These are phyloP conservation scores for Pristionchus arcanus DNA, from an alignment of 2,888 invertebrate genomes.

Conservation along the genomic window DNA sequence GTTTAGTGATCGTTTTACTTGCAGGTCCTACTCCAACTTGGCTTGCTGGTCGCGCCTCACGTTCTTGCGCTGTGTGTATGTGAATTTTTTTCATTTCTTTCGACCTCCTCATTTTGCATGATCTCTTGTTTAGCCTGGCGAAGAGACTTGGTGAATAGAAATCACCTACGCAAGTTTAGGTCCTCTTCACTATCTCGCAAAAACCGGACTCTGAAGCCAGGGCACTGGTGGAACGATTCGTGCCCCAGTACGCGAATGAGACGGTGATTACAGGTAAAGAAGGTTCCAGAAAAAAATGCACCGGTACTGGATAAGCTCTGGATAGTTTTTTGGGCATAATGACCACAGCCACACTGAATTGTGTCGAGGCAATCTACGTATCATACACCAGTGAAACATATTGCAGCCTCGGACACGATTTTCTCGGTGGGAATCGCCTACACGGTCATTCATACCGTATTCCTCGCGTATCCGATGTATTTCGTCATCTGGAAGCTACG, in stretches of 20 bases:
- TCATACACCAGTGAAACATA: neutral
- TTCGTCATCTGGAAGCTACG: conserved; percentile 23
- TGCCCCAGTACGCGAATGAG: conserved; percentile 17
- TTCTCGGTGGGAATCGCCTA: neutral
- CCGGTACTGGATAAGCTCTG: no score
- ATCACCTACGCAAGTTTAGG: neutral
- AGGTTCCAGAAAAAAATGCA: no score
- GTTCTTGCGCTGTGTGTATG: conserved; percentile 26
- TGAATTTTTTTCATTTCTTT: no score
- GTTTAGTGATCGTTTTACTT: neutral
- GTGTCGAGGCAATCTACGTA: neutral
- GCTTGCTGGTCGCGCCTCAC: neutral
- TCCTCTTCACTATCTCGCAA: conserved; percentile 21
- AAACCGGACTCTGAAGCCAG: neutral
- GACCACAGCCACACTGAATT: no score
- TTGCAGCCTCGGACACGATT: conserved; percentile 11
- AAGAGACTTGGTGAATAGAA: no score
- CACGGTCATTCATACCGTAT: neutral
- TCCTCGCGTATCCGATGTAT: conserved; percentile 28
- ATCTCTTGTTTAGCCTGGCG: no score
- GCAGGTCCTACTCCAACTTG: conserved; percentile 21
- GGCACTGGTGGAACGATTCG: neutral
- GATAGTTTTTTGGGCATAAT: no score
- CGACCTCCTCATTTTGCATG: no score
- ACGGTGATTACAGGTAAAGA: conserved; percentile 1